These are phyloP conservation scores for Psammodynastes pulverulentus DNA, from an alignment of 2,113 vertebrate genomes.

Conservation along the genomic window DNA sequence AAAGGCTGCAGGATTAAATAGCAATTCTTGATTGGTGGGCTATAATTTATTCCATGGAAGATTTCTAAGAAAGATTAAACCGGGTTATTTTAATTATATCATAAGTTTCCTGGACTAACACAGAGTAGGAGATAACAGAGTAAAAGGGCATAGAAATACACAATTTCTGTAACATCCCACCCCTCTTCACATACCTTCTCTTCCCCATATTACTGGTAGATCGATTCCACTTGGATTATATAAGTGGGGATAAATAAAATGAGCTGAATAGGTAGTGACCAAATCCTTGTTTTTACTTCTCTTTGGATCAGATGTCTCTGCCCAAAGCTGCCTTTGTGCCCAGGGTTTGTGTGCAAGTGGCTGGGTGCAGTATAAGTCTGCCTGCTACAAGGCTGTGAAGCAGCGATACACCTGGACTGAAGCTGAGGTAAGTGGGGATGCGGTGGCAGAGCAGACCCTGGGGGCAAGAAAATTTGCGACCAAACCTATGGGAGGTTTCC, in stretches of 20 bases:
- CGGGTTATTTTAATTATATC: background rate
- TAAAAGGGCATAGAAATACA: background rate
- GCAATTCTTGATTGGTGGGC: background rate
- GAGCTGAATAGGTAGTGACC: background rate
- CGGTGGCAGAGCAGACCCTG: background rate
- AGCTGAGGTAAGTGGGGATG: constrained; percentile 3
- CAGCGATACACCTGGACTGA: background rate
- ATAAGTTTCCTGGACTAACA: background rate
- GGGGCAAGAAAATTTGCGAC: background rate
- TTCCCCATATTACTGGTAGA: background rate
- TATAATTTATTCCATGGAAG: background rate
- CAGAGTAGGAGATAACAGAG: background rate
- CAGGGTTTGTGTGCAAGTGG: background rate
- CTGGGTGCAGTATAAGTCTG: constrained; percentile 1
- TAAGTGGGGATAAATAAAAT: background rate
- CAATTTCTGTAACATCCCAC: background rate
- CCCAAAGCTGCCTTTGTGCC: constrained; percentile 3
- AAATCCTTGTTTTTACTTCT: background rate
- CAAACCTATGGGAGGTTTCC: background rate
- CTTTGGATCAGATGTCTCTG: background rate
- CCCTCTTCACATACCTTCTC: background rate
- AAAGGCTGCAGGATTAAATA: background rate
- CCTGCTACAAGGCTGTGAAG: constrained; percentile 8
- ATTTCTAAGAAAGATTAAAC: background rate
- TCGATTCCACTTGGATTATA: background rate